Conservation (phyloP, 2,113 vertebrate species). For the Ciconia boyciana region DNA sequence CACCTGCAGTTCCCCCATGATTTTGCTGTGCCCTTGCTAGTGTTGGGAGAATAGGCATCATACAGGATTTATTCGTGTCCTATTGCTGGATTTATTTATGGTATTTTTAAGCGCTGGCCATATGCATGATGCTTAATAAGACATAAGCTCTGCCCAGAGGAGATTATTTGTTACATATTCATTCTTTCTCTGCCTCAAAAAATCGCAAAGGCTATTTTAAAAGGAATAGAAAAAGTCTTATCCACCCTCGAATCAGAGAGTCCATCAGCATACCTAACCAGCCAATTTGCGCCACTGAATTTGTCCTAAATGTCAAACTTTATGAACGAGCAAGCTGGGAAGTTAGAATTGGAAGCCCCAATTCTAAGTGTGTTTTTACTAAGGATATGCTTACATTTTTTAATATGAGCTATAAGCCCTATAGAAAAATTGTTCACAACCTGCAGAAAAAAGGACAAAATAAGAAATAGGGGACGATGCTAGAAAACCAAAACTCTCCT, state of each 20-base stretch:
- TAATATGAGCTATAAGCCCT: not conserved
- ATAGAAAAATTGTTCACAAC: not conserved
- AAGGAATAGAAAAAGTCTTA: not conserved
- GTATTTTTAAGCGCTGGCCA: not conserved
- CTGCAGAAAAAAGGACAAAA: not conserved
- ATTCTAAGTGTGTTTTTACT: not conserved
- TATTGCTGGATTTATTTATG: not conserved
- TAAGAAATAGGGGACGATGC: not conserved
- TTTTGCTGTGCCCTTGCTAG: not conserved
- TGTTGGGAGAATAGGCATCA: not conserved
- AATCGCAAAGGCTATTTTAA: not conserved
- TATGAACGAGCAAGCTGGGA: not conserved
- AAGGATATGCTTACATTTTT: not conserved
- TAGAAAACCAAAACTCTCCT: not conserved
- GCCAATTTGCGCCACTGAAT: not conserved
- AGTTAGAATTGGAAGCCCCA: not conserved
- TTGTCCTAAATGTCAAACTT: not conserved
- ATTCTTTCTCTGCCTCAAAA: not conserved
- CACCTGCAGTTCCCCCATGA: slow-evolving; percentile 36
- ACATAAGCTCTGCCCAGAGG: not conserved
- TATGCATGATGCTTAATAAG: not conserved
- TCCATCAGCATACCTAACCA: not conserved
- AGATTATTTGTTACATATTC: not conserved
- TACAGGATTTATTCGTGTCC: not conserved
- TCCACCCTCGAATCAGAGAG: not conserved